Evolutionary conservation across 2,888 invertebrate species (phyloP), one percentile per base, ranked within the genome.

Genomic region (Diaphora mendica): DNA sequence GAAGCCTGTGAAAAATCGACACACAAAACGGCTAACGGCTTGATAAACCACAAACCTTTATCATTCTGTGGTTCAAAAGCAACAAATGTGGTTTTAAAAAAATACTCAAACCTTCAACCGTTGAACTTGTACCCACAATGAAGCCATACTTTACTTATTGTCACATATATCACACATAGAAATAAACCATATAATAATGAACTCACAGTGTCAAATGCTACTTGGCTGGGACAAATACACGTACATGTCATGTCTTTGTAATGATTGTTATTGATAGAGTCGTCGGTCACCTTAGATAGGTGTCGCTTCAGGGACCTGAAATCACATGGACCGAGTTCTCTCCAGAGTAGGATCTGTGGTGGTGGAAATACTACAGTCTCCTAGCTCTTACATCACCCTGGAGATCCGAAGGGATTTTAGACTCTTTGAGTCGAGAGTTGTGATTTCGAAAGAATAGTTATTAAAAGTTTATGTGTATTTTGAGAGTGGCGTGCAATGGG

Each of bases 11-110:
- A 64, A 71, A 64, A 65, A 65, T 44, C 0, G 23, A 71, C 17
- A 20, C 30, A 17, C n/a, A 64, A 51, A n/a, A 71, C 11, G 64
- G 35, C 64, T 35, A 62, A 62, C 30, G 62, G 30, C 30, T 26
- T 26, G 33, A 44, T 23, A 48, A 70, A 64, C 39, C 30, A 70
- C 59, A 17, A 62, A 62, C 42, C 42, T n/a, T 51, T 48, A n/a
- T 39, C 44, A 55, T 70, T 44, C 39, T 65, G 71, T 65, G 71
- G 51, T 65, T 71, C n/a, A 39, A 64, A 48, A 71, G 23, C 64
- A 35, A 70, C 48, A 70, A 70, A 70, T 23, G 62, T 33, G 67
- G 67, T 48, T 67, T 67, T 62, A 13, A 55, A 33, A n/a, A 39
- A 39, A 42, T 39, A 59, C 42, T 26, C 9, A 26, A 42, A 59